phyloP scores from a whole-genome alignment of 2,113 vertebrate species.

The Calidris pygmaea region DNA sequence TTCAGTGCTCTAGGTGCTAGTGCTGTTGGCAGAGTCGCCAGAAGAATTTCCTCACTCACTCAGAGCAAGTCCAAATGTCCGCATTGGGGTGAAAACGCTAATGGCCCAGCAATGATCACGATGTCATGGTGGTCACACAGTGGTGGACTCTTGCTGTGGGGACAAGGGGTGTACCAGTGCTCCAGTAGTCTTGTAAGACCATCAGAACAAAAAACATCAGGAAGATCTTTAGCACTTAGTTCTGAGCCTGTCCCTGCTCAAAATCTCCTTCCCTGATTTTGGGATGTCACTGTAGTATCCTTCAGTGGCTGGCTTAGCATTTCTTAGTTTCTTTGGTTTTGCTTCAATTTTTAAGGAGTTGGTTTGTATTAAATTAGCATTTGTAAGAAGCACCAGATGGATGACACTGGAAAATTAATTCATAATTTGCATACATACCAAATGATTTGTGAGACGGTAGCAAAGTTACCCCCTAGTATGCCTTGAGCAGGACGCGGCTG shows the following conservation, averaged over 20 bases:
- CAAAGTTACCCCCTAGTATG: not conserved
- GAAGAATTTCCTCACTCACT: not conserved
- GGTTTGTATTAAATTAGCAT: not conserved
- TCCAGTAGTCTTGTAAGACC: not conserved
- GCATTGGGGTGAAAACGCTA: not conserved
- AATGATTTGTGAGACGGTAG: not conserved
- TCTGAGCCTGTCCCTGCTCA: not conserved
- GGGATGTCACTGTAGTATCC: not conserved
- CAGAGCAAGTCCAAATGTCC: not conserved
- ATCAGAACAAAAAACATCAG: not conserved
- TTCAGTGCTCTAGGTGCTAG: not conserved
- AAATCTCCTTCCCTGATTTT: not conserved
- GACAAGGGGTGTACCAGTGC: not conserved
- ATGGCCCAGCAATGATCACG: not conserved
- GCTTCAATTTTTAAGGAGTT: not conserved
- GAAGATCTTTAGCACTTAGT: not conserved
- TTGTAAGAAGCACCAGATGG: not conserved
- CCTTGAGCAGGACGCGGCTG: not conserved
- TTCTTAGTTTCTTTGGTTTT: slow-evolving; percentile 9
- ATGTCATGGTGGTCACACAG: not conserved
- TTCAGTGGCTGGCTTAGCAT: not conserved
- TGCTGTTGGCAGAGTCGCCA: not conserved
- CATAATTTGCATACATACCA: not conserved
- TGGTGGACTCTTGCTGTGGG: not conserved
- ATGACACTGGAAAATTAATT: not conserved